Evolutionary conservation across 2,797 vertebrate genomes (phyloP).

Genomic region (Novumbra hubbsi): DNA sequence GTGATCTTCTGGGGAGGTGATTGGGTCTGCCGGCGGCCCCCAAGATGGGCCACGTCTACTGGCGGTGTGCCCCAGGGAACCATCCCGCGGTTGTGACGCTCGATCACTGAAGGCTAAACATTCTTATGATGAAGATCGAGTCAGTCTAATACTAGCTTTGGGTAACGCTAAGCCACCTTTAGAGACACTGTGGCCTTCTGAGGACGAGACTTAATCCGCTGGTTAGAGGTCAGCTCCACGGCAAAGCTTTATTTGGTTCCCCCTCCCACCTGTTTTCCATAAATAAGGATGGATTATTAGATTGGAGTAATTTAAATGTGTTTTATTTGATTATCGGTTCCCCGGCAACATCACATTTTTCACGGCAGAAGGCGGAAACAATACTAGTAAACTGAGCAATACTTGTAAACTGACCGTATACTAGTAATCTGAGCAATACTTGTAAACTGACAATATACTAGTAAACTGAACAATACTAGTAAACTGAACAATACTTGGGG

Average conservation of each 20-base stretch:
- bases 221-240: conserved; percentile 59
- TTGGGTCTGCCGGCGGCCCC: conserved; percentile 34
- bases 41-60: conserved; percentile 43
- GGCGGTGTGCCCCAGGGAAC: conserved; percentile 26
- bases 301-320: conserved; percentile 33
- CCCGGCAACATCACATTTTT: conserved; percentile 26
- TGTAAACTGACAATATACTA: too few relatives aligned
- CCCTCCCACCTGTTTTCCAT: neutral
- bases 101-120: conserved; percentile 37
- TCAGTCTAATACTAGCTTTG: conserved; percentile 68
- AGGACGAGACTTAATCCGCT: conserved; percentile 58
- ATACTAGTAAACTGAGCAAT: conserved; percentile 4
- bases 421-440: conserved; percentile 4
- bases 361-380: too few relatives aligned
- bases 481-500: conserved; percentile 1
- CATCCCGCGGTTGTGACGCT: conserved; percentile 25
- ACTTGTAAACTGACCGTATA: neutral
- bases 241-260: conserved; percentile 9
- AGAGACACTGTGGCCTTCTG: conserved; percentile 55
- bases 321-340: conserved; percentile 14
- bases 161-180: conserved; percentile 60
- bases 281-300: conserved; percentile 3
- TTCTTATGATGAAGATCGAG: conserved; percentile 69
- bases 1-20: conserved; percentile 59
- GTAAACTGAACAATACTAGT: too few relatives aligned